Conservation (phyloP, 1,140 invertebrate genomes). For the Ladona fulva region DNA sequence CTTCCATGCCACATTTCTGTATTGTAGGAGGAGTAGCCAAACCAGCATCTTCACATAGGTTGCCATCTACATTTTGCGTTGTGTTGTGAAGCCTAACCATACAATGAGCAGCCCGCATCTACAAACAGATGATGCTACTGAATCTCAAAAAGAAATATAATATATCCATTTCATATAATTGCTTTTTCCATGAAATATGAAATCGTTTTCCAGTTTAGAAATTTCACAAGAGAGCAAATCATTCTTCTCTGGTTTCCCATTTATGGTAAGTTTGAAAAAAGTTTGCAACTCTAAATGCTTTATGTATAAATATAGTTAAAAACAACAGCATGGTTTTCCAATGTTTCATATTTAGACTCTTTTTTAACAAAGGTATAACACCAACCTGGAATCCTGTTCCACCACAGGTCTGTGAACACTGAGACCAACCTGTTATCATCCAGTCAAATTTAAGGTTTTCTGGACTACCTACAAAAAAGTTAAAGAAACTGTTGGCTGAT, state of each 20-base stretch:
- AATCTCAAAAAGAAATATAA: too few species aligned
- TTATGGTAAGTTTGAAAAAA: too few species aligned
- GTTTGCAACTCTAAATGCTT: too few species aligned
- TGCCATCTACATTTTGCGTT: conserved; percentile 49
- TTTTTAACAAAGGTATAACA: not conserved
- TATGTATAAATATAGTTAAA: too few species aligned
- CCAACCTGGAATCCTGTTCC: conserved; percentile 56
- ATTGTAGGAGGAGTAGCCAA: conserved; percentile 52
- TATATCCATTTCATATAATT: too few species aligned
- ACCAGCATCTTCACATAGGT: conserved; percentile 59
- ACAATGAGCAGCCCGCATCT: conserved; percentile 63
- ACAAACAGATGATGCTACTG: not conserved
- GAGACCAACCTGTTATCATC: conserved; percentile 72
- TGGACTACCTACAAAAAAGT: conserved; percentile 22
- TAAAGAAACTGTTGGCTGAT: too few species aligned
- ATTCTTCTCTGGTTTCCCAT: too few species aligned
- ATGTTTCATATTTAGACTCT: too few species aligned
- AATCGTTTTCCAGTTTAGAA: too few species aligned
- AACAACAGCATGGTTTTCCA: too few species aligned
- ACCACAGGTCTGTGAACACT: conserved; percentile 79
- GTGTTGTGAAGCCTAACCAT: conserved; percentile 49
- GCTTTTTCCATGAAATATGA: too few species aligned
- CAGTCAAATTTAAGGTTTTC: conserved; percentile 58
- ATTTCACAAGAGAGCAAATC: too few species aligned
- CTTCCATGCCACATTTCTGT: conserved; percentile 55